Conservation (phyloP, 2,113 vertebrate species). For the Potamarius usumacintae region DNA sequence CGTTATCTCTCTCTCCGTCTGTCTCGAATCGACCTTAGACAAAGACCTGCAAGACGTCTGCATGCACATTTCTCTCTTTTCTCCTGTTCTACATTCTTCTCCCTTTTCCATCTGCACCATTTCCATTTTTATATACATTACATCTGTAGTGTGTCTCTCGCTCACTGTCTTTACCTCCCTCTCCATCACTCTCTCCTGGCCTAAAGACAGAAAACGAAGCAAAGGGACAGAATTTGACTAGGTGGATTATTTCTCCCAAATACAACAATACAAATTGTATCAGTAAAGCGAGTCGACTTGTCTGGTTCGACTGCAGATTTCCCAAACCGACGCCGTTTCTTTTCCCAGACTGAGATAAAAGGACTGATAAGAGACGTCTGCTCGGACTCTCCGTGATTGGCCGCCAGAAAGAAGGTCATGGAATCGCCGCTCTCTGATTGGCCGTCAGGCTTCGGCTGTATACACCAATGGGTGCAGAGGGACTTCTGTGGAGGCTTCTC, state of each 20-base stretch:
- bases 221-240: not conserved
- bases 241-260: not conserved
- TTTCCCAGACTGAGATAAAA: conserved; percentile 13
- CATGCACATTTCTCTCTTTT: not conserved
- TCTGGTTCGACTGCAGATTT: not conserved
- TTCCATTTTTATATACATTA: not conserved
- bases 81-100: not conserved
- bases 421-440: conserved; percentile 29
- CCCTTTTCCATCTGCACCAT: not conserved
- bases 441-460: not conserved
- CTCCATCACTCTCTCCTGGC: not conserved
- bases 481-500: conserved; percentile 44
- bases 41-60: conserved; percentile 11
- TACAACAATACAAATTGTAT: not conserved
- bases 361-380: not conserved
- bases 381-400: conserved; percentile 50
- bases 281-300: not conserved
- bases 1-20: conserved; percentile 21
- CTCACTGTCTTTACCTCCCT: not conserved
- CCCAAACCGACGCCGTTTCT: not conserved
- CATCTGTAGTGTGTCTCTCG: too few species aligned
- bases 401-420: conserved; percentile 44
- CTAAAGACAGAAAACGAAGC: not conserved
- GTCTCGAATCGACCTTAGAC: not conserved
- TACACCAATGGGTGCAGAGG: not conserved